phyloP scores from a whole-genome alignment of 2,113 vertebrate species.

The Tauraco erythrolophus region DNA sequence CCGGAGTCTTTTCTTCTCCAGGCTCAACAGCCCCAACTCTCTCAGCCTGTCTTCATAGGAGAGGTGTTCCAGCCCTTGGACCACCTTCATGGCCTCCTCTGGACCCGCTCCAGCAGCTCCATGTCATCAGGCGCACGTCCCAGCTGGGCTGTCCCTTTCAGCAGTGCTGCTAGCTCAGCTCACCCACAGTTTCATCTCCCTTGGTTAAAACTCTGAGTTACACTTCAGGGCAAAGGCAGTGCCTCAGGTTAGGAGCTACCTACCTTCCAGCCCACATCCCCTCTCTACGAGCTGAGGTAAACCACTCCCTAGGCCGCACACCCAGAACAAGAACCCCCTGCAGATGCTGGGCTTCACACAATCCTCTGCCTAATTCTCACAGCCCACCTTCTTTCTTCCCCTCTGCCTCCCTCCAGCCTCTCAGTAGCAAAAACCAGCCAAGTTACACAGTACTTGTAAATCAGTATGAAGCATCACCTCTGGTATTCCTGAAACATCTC shows the following conservation, averaged over 20 bases:
- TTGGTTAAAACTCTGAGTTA: not conserved
- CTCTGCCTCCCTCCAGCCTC: not conserved
- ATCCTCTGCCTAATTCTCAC: not conserved
- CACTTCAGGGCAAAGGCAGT: not conserved
- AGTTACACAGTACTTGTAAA: not conserved
- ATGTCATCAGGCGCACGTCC: fast-evolving
- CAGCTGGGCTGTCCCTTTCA: not conserved
- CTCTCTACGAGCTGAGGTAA: not conserved
- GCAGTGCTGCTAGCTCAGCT: fast-evolving
- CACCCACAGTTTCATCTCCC: not conserved
- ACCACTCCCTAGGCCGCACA: not conserved
- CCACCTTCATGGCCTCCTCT: too few species aligned
- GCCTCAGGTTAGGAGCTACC: not conserved
- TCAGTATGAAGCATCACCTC: not conserved
- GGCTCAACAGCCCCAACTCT: too few species aligned
- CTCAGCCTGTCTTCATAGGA: too few species aligned
- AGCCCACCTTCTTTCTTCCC: not conserved
- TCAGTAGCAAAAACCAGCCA: not conserved
- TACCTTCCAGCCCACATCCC: not conserved
- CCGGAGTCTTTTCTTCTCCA: too few species aligned
- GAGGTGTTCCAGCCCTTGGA: too few species aligned
- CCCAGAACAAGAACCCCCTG: not conserved
- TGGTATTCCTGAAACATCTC: fast-evolving
- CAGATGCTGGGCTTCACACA: not conserved
- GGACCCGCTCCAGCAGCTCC: too few species aligned